Evolutionary conservation across 2,113 vertebrate genomes (phyloP), one percentile per base, ranked within the genome.

Genomic region (Apodemus sylvaticus): DNA sequence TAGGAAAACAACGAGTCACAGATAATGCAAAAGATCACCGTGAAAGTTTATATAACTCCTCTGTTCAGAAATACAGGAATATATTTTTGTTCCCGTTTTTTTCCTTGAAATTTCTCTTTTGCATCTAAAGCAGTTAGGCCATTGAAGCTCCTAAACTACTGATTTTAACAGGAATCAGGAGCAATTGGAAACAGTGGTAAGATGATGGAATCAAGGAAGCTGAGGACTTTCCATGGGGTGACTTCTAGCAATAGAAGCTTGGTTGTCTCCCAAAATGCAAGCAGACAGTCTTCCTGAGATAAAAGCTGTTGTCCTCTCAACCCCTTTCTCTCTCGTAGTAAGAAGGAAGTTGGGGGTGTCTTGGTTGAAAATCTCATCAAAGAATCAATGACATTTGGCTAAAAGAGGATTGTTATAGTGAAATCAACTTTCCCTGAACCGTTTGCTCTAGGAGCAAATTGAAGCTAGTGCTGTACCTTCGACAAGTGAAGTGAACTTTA

Each of bases 151-250:
- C 98, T 97, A 93, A 95, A 45, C 95, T 97, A 86, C 86, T 94
- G 96, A 29, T 95, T 97, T 19, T 93, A 97, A 98, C 48, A 97
- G 93, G 97, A 98, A 98, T 97, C 91, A 73, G 94, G 94, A 95
- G 92, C 98, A 98, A 97, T 98, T 97, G 95, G 96, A 98, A 98
- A 93, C 97, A 94, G 90, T 98, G 93, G 86, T 97, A 94, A 98
- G 74, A 87, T 92, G 96, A 93, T 93, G 64, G 97, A 95, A 94
- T 66, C 94, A 83, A 96, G 53, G 95, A 92, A 97, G 97, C 96
- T 95, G 45, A 96, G 86, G 89, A 97, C 64, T 98, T 97, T 91
- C 86, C 89, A 70, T 94, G 93, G 4, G 29, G 93, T 96, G 94
- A 95, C 96, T 86, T 93, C 71, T 90, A 93, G 74, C 94, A 97